Evolutionary conservation across 2,888 invertebrate genomes (phyloP).

Genomic region (Tricholauxania praeusta): DNA sequence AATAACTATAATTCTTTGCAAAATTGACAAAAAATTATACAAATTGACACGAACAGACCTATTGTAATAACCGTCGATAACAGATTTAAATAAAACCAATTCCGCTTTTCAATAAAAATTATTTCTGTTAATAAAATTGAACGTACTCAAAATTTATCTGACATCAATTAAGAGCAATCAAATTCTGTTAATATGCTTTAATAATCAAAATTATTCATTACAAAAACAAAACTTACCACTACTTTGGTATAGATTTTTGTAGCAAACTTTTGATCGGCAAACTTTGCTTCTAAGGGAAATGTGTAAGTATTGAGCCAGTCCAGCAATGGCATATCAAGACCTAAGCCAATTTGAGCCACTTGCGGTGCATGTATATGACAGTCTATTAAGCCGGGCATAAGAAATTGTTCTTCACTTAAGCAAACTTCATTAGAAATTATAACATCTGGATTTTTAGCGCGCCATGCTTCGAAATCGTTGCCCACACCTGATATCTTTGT

Average conservation of each 20-base stretch:
- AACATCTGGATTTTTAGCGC: slow-evolving; percentile 32
- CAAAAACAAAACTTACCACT: slow-evolving; percentile 74
- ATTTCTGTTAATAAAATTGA: not conserved
- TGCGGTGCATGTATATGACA: slow-evolving; percentile 93
- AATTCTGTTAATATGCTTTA: not conserved
- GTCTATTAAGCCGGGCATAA: slow-evolving; percentile 91
- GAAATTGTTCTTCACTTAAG: slow-evolving; percentile 72
- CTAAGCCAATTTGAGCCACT: slow-evolving; percentile 86
- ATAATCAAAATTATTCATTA: not conserved
- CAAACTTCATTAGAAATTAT: slow-evolving; percentile 46
- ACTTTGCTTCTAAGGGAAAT: slow-evolving; percentile 84
- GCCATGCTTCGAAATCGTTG: slow-evolving; percentile 56
- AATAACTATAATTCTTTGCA: not conserved
- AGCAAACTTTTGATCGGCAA: slow-evolving; percentile 77
- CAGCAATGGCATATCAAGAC: slow-evolving; percentile 81
- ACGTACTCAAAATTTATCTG: not conserved
- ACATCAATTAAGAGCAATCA: slow-evolving; percentile 20
- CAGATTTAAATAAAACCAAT: not conserved
- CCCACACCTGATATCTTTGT: slow-evolving; percentile 68
- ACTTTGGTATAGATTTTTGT: slow-evolving; percentile 78
- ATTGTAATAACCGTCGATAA: no score
- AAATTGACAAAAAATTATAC: not conserved
- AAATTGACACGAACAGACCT: no score
- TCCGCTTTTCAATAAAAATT: no score
- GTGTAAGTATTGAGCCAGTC: slow-evolving; percentile 90